phyloP scores from a whole-genome alignment of 2,888 invertebrate genomes.

The Brachypterus glaber region DNA sequence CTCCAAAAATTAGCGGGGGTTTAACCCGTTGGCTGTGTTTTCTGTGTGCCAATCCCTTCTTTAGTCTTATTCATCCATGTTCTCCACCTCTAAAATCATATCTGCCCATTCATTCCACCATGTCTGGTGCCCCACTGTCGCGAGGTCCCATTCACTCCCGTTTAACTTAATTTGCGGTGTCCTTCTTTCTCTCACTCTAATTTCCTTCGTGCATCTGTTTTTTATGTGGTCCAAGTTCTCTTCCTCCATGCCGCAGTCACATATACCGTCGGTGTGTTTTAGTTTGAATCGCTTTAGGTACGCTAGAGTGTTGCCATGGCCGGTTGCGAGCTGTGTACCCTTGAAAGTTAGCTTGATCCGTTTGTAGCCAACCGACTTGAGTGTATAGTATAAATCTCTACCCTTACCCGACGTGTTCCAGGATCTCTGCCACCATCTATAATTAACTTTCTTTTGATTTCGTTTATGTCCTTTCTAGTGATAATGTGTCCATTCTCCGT shows the following conservation, averaged over 20 bases:
- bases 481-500: neutral
- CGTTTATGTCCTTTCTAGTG: no score
- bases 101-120: neutral
- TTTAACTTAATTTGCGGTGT: no score
- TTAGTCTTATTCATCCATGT: neutral
- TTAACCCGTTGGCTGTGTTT: no score
- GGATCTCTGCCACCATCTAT: neutral
- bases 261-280: neutral
- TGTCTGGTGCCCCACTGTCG: neutral
- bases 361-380: neutral
- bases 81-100: neutral
- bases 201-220: neutral
- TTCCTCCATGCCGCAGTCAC: neutral
- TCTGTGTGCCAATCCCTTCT: no score
- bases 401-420: constrained; percentile 1
- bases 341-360: neutral
- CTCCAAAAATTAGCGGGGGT: no score
- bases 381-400: neutral
- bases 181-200: neutral
- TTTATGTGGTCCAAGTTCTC: neutral
- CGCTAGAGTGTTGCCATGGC: constrained; percentile 5
- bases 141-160: neutral
- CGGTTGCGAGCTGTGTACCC: constrained; percentile 4
- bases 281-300: constrained; percentile 3
- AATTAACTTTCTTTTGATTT: no score